phyloP scores from a whole-genome alignment of 2,113 vertebrate genomes.

The Elgaria multicarinata region DNA sequence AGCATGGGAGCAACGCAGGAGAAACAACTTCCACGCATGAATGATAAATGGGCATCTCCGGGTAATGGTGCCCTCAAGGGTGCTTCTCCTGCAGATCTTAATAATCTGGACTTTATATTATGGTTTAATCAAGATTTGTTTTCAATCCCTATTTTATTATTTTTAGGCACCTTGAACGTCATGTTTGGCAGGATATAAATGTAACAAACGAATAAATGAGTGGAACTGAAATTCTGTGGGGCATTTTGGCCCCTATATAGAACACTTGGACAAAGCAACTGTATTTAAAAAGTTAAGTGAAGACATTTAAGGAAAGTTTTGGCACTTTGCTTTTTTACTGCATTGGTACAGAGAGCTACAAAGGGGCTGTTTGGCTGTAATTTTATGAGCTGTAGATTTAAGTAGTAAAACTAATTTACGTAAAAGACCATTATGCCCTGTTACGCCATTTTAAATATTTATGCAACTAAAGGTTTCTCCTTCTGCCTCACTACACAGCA shows the following conservation, averaged over 20 bases:
- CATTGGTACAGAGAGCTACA: neutral
- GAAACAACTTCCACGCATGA: too few species aligned
- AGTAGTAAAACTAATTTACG: conserved; percentile 26
- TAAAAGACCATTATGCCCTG: conserved; percentile 20
- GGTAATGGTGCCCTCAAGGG: too few species aligned
- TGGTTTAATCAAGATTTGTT: too few species aligned
- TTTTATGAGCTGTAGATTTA: conserved; percentile 24
- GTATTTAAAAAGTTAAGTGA: neutral
- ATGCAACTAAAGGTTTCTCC: conserved; percentile 25
- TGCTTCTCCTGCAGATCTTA: too few species aligned
- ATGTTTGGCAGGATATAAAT: too few species aligned
- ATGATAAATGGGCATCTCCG: neutral
- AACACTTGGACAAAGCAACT: neutral
- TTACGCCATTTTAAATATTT: conserved; percentile 43
- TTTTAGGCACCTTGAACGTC: too few species aligned
- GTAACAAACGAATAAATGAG: too few species aligned
- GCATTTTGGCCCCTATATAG: neutral
- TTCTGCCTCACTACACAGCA: conserved; percentile 20
- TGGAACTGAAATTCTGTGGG: neutral
- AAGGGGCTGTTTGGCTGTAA: conserved; percentile 1
- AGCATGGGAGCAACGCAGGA: too few species aligned
- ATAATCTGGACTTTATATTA: neutral
- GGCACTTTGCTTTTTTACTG: neutral
- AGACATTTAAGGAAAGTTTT: neutral
- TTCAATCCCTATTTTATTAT: too few species aligned